phyloP scores from a whole-genome alignment of 2,888 invertebrate genomes.

The Ganaspis brasiliensis region DNA sequence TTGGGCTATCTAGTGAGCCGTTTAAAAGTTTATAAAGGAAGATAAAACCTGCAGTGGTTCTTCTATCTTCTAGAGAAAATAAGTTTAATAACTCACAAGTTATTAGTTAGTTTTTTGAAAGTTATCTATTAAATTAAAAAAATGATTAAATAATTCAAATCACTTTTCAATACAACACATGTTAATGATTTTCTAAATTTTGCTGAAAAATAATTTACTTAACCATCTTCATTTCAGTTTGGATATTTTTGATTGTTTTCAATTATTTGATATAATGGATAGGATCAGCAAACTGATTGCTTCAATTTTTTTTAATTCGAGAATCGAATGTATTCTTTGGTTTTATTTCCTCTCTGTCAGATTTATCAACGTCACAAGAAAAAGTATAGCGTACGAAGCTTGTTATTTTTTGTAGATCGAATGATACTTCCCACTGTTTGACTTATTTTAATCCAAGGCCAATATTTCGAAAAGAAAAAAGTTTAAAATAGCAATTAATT shows the following conservation, averaged over 20 bases:
- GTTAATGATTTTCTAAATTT: neutral
- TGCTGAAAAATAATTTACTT: neutral
- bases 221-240: too few species aligned
- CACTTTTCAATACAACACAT: too few species aligned
- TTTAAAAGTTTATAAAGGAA: too few species aligned
- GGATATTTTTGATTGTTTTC: neutral
- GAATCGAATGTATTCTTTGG: neutral
- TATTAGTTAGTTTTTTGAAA: too few species aligned
- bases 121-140: too few species aligned
- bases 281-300: neutral
- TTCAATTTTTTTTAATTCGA: neutral
- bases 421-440: neutral
- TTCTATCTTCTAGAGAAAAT: too few species aligned
- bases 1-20: too few species aligned
- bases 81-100: too few species aligned
- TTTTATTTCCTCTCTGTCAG: neutral
- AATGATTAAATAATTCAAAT: too few species aligned
- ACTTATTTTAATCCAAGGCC: conserved; percentile 4
- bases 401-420: conserved; percentile 8
- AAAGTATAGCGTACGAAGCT: neutral
- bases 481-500: too few species aligned
- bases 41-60: too few species aligned
- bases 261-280: neutral
- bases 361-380: conserved; percentile 16
- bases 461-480: neutral